phyloP scores from a whole-genome alignment of 2,113 vertebrate species.

The Raja brachyura region DNA sequence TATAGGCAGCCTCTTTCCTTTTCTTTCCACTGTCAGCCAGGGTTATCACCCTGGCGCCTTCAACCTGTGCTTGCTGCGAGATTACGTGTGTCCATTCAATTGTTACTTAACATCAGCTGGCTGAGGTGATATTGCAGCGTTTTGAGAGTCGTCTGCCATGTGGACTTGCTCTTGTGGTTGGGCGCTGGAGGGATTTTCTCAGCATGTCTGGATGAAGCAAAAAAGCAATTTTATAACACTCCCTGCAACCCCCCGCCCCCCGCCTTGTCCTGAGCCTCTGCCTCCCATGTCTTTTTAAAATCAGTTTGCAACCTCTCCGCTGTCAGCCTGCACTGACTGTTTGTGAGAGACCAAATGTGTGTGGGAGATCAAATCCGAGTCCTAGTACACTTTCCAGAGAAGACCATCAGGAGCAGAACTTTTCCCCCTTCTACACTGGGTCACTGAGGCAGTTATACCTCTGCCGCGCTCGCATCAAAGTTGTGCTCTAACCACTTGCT shows the following conservation, averaged over 20 bases:
- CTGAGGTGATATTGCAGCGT: neutral
- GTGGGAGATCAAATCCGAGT: neutral
- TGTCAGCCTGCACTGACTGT: neutral
- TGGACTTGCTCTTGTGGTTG: neutral
- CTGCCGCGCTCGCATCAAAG: neutral
- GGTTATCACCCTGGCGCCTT: neutral
- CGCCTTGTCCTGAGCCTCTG: neutral
- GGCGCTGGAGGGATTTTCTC: neutral
- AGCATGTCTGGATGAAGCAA: neutral
- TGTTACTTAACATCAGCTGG: constrained; percentile 9
- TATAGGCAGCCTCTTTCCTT: neutral
- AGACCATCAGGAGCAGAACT: neutral
- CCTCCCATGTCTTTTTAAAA: neutral
- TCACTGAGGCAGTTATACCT: neutral
- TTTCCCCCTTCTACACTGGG: neutral
- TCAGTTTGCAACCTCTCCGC: neutral
- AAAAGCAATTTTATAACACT: neutral
- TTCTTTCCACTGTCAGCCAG: constrained; percentile 11
- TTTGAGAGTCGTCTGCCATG: neutral
- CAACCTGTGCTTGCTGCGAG: neutral
- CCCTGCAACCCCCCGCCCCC: no score
- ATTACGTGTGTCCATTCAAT: constrained; percentile 32
- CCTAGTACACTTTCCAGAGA: neutral
- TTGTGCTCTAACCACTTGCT: neutral
- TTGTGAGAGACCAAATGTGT: neutral